Evolutionary conservation across 2,888 invertebrate species (phyloP), one percentile per base, ranked within the genome.

Genomic region (Sesamia inferens): DNA sequence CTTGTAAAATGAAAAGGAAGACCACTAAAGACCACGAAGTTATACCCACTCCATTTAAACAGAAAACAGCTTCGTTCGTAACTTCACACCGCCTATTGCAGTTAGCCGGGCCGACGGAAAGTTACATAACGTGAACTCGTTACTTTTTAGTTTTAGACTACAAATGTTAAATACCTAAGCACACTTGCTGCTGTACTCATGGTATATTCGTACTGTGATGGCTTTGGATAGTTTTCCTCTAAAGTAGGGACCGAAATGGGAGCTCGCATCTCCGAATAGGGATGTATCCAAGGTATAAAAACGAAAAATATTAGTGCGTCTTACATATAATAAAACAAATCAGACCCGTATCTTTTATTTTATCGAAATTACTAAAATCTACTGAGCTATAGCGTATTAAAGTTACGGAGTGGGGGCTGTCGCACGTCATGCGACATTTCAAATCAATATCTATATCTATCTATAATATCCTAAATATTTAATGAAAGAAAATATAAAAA

Each of bases 91-190:
- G 85, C 85, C 90, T 91, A 90, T 91, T 88, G 91, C 90, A 92
- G 90, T 90, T 88, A 88, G 83, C 75, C 76, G 74, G 75, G 71
- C 48, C 81, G 81, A 85, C 83, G 87, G 87, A 87, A 89, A 90
- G 90, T 92, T 91, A 90, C 90, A 88, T 91, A 92, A 92, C 90
- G 87, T 74, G 78, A 71, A 85, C 68, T 88, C 89, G 90, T 92
- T 93, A 91, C 90, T 91, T 92, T 92, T 92, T 91, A 86, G 85
- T 82, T 86, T 89, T 91, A 87, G 88, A 87, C 89, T 89, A 90
- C 91, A 92, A 92, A 92, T 89, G 91, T 89, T 91, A 91, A 91
- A 92, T 90, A 87, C 89, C 90, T 90, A 90, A 88, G 87, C 84
- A 74, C 81, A 70, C 76, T 87, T 84, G 86, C 85, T 89, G 85